Evolutionary conservation across 2,888 invertebrate genomes (phyloP).

Genomic region (Agrochola lota): DNA sequence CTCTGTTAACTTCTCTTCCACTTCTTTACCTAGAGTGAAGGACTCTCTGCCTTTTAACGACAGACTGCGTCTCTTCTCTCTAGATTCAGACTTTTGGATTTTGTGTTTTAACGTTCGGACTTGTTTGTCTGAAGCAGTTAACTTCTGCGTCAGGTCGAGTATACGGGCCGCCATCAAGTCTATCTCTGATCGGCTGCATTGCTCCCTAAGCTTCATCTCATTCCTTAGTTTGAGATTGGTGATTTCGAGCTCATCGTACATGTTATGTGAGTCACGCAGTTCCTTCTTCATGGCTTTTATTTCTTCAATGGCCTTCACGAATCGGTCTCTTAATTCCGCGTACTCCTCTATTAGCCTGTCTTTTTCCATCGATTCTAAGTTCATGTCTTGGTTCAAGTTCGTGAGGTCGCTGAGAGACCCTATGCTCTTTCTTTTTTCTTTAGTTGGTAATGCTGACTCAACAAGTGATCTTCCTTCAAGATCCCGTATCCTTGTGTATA

Average conservation of each 20-base stretch:
- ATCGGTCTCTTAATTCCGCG: constrained; percentile 93
- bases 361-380: constrained; percentile 93
- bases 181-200: constrained; percentile 93
- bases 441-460: constrained; percentile 85
- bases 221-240: constrained; percentile 94
- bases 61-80: constrained; percentile 94
- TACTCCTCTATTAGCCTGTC: constrained; percentile 95
- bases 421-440: constrained; percentile 92
- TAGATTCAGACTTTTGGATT: constrained; percentile 93
- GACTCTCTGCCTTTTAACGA: constrained; percentile 96
- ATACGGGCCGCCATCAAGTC: constrained; percentile 95
- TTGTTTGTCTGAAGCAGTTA: constrained; percentile 95
- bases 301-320: constrained; percentile 95
- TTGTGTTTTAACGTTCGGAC: constrained; percentile 95
- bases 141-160: constrained; percentile 95
- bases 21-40: constrained; percentile 94
- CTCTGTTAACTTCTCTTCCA: constrained; percentile 96
- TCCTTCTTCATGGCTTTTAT: constrained; percentile 96
- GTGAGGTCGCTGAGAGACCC: constrained; percentile 95
- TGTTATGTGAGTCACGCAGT: constrained; percentile 94
- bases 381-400: constrained; percentile 94
- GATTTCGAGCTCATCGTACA: constrained; percentile 95
- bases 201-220: constrained; percentile 92
- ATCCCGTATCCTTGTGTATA: constrained; percentile 93
- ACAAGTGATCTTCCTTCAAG: constrained; percentile 91